Base-by-base conservation (phyloP, 2,797 vertebrate species). In the Paramormyrops hopkinsi region DNA sequence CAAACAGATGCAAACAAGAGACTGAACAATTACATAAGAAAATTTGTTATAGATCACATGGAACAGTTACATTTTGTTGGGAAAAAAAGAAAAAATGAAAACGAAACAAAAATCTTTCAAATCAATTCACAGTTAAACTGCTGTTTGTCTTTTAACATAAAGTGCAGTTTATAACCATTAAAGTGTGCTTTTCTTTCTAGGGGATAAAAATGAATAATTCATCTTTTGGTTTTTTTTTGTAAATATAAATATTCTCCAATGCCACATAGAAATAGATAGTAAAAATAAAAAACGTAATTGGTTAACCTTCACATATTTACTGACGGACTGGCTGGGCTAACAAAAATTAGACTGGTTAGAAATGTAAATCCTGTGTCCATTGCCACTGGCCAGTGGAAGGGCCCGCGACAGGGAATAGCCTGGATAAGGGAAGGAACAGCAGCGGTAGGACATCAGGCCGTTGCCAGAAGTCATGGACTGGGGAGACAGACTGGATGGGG, bases 401-500 rank as follows among this genome's bases (percentile, higher is more conserved):
- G 91, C 90, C 2, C 92, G 90, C 5, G 93, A 91, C 59, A 93
- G 65, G 2, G 92, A 88, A 88, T 88, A 93, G 1, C 90, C 89
- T 86, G 91, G 92, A 90, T 92, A 94, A 14, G 94, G 1, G 54
- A 93, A 89, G 89, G 93, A 76, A 22, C 90, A 88, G 50, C 93
- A 87, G 3, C 91, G 33, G 44, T 90, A 94, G 44, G 93, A 90
- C 87, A 94, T 9, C 53, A 92, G 89, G 29, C 91, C 56, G 4
- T 84, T 69, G 22, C 89, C 90, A 37, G 91, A 88, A 25, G 92
- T 88, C 0, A 92, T 85, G 2, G 62, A 84, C 69, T 91, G 92
- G 25, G 94, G 91, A 22, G 94, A 94, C 46, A 91, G 76, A 90
- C 93, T 92, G 84, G 90, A 73, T 54, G 92, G 90, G 5, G 93